These are phyloP conservation scores for Protobothrops mucrosquamatus DNA, from an alignment of 2,113 vertebrate species.

Conservation along the genomic window DNA sequence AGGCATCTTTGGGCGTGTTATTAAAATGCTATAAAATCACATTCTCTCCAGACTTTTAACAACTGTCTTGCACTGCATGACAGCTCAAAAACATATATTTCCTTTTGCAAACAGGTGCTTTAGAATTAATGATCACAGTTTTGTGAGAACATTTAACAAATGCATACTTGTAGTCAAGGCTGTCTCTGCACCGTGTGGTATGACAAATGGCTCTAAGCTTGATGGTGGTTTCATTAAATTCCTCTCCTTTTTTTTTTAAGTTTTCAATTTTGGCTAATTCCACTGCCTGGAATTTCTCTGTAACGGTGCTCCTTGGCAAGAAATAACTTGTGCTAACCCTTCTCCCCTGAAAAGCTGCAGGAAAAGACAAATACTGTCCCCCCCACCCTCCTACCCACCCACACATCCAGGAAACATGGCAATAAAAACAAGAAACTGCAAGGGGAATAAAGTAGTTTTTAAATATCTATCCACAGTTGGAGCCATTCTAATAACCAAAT, in stretches of 20 bases:
- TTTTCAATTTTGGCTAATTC: slow-evolving; percentile 23
- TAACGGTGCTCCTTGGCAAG: not conserved
- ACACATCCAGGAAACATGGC: slow-evolving; percentile 7
- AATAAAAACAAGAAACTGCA: slow-evolving; percentile 12
- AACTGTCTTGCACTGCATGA: slow-evolving; percentile 24
- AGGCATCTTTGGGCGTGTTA: slow-evolving; percentile 49
- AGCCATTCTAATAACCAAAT: slow-evolving; percentile 32
- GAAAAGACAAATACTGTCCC: not conserved
- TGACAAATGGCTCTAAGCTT: not conserved
- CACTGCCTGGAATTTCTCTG: not conserved
- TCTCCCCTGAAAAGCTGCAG: not conserved
- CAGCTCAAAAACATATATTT: slow-evolving; percentile 27
- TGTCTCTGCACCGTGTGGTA: not conserved
- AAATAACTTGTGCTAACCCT: not conserved
- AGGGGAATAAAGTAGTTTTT: slow-evolving; percentile 32
- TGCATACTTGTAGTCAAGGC: fast-evolving
- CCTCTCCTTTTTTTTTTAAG: slow-evolving; percentile 44
- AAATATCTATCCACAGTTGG: slow-evolving; percentile 37
- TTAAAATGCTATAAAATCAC: slow-evolving; percentile 44
- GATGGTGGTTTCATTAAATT: slow-evolving; percentile 47
- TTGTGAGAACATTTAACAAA: slow-evolving; percentile 26
- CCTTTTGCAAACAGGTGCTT: slow-evolving; percentile 34
- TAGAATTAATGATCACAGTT: slow-evolving; percentile 44
- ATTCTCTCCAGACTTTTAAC: slow-evolving; percentile 52
- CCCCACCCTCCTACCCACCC: not conserved